These are phyloP conservation scores for Mormyrus proboscirostris DNA, from an alignment of 2,797 vertebrate genomes.

Conservation along the genomic window DNA sequence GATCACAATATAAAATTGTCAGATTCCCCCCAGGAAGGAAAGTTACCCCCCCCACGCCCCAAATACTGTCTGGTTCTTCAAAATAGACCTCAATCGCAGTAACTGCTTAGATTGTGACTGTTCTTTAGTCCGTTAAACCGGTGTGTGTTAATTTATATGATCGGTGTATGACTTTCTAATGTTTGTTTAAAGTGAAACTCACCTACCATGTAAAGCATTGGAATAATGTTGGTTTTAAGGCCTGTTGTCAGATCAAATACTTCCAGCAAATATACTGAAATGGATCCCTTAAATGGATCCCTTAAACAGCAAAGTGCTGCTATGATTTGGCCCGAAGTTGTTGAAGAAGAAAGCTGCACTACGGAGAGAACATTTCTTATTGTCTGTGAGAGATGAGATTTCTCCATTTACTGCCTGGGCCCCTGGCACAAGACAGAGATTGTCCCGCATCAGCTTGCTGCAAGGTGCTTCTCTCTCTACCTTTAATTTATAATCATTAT, in stretches of 20 bases:
- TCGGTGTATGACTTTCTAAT: background rate
- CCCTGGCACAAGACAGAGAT: background rate
- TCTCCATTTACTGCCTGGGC: background rate
- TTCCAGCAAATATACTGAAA: background rate
- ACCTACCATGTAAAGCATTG: background rate
- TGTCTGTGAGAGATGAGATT: background rate
- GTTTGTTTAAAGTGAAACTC: background rate
- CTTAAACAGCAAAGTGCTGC: background rate
- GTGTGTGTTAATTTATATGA: background rate
- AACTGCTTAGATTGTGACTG: background rate
- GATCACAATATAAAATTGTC: too few species aligned
- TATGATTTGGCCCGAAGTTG: background rate
- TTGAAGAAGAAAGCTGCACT: background rate
- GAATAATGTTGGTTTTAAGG: background rate
- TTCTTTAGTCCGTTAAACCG: background rate
- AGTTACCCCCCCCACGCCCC: background rate
- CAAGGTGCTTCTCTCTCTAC: background rate
- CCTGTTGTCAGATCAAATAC: background rate
- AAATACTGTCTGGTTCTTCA: background rate
- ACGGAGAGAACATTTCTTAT: background rate
- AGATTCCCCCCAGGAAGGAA: too few species aligned
- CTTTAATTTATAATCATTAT: conserved; percentile 8
- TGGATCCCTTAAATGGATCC: background rate
- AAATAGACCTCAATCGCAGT: background rate
- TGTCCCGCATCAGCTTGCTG: background rate